Evolutionary conservation across 2,888 invertebrate genomes (phyloP).

Genomic region (Hanleya hanleyi): DNA sequence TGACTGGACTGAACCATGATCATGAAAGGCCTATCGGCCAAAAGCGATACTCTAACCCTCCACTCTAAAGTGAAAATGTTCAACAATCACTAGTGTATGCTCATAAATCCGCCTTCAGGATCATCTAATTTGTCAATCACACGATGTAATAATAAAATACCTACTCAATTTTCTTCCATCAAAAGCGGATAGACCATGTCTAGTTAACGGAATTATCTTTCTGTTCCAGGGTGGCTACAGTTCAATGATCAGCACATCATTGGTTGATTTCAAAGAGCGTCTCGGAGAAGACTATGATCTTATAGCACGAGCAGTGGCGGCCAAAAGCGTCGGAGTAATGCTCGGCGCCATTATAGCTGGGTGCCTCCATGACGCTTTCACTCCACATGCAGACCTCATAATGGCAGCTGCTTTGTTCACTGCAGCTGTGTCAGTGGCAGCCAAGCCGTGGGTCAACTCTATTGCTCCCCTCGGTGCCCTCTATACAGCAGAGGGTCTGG

Average conservation of each 20-base stretch:
- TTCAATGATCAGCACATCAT: neutral
- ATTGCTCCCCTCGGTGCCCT: neutral
- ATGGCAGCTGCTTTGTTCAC: neutral
- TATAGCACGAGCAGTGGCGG: neutral
- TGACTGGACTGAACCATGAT: too few species aligned
- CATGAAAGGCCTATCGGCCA: too few species aligned
- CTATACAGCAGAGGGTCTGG: neutral
- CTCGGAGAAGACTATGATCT: neutral
- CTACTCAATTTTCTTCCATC: too few species aligned
- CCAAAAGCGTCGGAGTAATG: neutral
- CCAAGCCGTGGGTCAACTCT: neutral
- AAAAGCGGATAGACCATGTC: too few species aligned
- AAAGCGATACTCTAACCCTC: too few species aligned
- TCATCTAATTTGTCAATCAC: too few species aligned
- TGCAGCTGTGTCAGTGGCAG: neutral
- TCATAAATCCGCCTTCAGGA: too few species aligned
- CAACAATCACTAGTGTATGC: too few species aligned
- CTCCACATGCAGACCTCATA: neutral
- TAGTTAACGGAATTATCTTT: too few species aligned
- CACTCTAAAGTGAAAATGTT: too few species aligned
- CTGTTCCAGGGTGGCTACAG: neutral
- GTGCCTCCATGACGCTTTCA: neutral
- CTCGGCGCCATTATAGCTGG: neutral
- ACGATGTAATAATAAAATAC: too few species aligned
- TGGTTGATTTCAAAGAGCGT: neutral